Base-by-base conservation (phyloP, 2,797 vertebrate genomes). In the Strix occidentalis region DNA sequence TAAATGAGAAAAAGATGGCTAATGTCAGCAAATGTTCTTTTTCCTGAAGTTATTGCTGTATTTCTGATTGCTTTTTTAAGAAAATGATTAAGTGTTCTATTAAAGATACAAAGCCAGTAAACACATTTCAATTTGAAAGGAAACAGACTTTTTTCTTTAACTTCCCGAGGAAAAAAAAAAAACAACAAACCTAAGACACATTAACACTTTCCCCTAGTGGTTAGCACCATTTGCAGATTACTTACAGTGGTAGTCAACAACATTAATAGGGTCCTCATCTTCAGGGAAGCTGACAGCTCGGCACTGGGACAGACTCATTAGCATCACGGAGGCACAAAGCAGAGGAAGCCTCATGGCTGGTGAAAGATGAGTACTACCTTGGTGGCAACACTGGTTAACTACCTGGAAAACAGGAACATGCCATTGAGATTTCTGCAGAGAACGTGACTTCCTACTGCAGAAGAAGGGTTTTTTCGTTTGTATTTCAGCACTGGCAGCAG, bases 191-290 rank as follows among this genome's bases (percentile, higher is more conserved):
- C 43, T 17, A 45, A 45, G 43, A 45, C 31, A 19, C 26, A 57
- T 41, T 31, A 74, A 20, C 85, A 54, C 31, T 46, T 58, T 65
- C 1, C 45, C 29, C 45, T 5, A 26, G 46, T 10, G 69, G 58
- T 75, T 12, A 48, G 66, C 84, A 88, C 7, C 89, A 48, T 50
- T 61, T 29, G 77, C 71, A 33, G 66, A 19, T 70, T n/a, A 98
- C 99, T 99, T 97, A 99, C 99, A 99, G 97, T 99, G 99, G 93
- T 99, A 98, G 91, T 99, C 99, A 21, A 99, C 98, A 17, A 98
- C 91, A 35, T 99, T 99, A 13, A 99, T 98, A 78, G 99, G 99
- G 21, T 98, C 96, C 51, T 97, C 98, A 33, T 99, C 99, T 95
- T 99, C 99, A 0, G 99, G 99, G 98, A 99, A 99, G 98, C 99